phyloP scores from a whole-genome alignment of 1,140 invertebrate genomes.

The Lanistes nyassanus region DNA sequence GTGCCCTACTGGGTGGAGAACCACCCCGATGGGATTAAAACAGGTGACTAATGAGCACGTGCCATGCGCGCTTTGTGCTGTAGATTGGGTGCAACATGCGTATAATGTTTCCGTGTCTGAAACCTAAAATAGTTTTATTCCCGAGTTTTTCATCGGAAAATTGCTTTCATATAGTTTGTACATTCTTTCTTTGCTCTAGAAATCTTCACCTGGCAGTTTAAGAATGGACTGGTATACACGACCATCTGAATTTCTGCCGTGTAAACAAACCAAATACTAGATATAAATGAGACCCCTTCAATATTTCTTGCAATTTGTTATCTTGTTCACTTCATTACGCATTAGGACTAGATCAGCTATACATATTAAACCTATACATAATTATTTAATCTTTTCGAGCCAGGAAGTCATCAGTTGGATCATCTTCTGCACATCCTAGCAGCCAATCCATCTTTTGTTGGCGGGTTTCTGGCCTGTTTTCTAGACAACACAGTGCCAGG shows the following conservation, averaged over 20 bases:
- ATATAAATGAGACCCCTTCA: neutral
- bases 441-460: conserved; percentile 63
- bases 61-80: too few species aligned
- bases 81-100: too few species aligned
- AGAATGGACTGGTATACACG: too few species aligned
- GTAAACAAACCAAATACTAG: too few species aligned
- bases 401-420: conserved; percentile 43
- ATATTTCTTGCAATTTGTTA: neutral
- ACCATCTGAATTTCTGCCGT: too few species aligned
- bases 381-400: neutral
- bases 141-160: neutral
- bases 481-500: conserved; percentile 67
- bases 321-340: neutral
- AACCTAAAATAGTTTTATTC: too few species aligned
- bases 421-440: conserved; percentile 43
- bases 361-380: too few species aligned
- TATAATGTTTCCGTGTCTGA: too few species aligned
- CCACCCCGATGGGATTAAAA: conserved; percentile 75
- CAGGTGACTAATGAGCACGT: conserved; percentile 67
- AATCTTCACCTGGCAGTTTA: too few species aligned
- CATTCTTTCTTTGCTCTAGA: neutral
- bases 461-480: conserved; percentile 62
- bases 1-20: conserved; percentile 75
- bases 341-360: neutral
- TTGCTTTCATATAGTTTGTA: neutral